A percentile compares a stretch with the other conserved stretches of the same genome.
Evolutionary conservation across 2,797 vertebrate species (phyloP).

Genomic region (Sciaenops ocellatus): DNA sequence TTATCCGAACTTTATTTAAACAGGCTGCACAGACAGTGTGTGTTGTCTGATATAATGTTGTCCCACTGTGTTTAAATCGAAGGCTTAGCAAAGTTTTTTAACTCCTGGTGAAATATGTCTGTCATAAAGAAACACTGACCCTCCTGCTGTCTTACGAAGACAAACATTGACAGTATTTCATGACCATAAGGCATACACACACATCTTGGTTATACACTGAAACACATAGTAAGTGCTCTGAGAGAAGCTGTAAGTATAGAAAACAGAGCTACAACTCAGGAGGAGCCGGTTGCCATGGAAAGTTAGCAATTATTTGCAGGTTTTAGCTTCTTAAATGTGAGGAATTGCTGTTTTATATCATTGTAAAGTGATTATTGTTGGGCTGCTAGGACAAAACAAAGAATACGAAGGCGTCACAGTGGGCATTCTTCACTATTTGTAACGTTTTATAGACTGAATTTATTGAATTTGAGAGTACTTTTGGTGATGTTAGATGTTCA

Average conservation of each 20-base stretch:
- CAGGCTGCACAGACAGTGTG: not conserved
- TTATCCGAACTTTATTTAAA: not conserved
- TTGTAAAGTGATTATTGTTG: not conserved
- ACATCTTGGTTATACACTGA: not conserved
- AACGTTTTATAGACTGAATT: not conserved
- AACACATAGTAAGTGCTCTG: not conserved
- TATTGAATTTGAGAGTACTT: no score
- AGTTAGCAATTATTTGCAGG: not conserved
- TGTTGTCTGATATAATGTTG: not conserved
- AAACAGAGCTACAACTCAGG: not conserved
- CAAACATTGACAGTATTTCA: constrained; percentile 28
- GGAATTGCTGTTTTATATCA: not conserved
- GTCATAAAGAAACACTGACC: constrained; percentile 11
- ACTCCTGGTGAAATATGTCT: constrained; percentile 57
- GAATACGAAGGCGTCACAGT: not conserved
- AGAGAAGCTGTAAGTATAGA: not conserved
- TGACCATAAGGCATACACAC: constrained; percentile 9
- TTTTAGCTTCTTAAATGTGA: not conserved
- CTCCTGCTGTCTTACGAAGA: constrained; percentile 3
- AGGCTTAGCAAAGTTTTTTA: constrained; percentile 31
- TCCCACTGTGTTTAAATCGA: not conserved
- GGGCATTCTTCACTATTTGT: not conserved
- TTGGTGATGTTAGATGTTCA: no score
- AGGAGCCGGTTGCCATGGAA: not conserved
- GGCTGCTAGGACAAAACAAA: not conserved